phyloP scores from a whole-genome alignment of 2,797 vertebrate genomes.

The Manis crassicaudata region DNA sequence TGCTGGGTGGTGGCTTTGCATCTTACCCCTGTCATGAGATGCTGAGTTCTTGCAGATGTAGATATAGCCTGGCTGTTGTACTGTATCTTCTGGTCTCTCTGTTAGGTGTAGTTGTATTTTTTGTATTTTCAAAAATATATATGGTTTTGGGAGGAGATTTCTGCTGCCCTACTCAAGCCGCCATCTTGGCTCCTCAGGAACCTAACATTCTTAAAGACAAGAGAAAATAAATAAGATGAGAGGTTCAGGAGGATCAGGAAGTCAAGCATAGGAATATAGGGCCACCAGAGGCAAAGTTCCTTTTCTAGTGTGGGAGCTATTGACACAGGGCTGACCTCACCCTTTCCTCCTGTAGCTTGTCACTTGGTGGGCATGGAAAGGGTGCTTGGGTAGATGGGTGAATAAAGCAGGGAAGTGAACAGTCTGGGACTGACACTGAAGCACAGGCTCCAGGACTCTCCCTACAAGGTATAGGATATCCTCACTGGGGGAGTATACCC shows the following conservation, averaged over 20 bases:
- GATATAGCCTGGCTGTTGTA: no score
- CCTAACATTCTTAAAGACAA: not conserved
- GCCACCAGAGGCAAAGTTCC: not conserved
- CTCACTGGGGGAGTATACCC: fast-evolving
- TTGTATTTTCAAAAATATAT: no score
- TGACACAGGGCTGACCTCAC: not conserved
- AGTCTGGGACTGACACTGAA: not conserved
- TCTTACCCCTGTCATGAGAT: no score
- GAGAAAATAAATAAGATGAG: not conserved
- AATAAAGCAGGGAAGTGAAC: not conserved
- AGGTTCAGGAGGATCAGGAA: not conserved
- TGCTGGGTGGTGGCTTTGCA: no score
- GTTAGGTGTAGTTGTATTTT: no score
- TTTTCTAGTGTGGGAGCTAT: not conserved
- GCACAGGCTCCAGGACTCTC: not conserved
- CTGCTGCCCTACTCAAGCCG: no score
- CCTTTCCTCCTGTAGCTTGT: not conserved
- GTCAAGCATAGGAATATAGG: not conserved
- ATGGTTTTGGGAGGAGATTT: no score
- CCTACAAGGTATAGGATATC: fast-evolving
- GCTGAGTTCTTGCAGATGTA: no score
- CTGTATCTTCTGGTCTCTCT: no score
- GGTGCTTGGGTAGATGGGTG: not conserved
- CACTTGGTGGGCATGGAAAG: not conserved
- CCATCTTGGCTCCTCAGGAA: not conserved